Conservation (phyloP, 2,797 vertebrate genomes). For the Heliangelus exortis region DNA sequence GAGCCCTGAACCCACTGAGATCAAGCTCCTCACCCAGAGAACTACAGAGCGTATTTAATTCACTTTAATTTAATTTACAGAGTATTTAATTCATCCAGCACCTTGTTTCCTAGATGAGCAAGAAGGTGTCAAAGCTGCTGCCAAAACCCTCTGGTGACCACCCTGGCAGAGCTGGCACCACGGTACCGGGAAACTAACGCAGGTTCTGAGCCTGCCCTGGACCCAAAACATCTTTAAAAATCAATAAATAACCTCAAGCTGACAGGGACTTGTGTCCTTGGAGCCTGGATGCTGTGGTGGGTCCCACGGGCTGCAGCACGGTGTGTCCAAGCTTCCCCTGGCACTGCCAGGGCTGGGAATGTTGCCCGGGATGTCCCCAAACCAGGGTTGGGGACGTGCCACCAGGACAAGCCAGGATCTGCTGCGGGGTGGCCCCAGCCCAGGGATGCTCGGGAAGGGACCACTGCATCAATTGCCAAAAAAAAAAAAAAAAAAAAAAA, state of each 20-base stretch:
- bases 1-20: neutral
- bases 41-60: neutral
- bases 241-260: neutral
- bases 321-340: rapidly evolving
- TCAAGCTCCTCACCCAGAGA: neutral
- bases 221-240: neutral
- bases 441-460: neutral
- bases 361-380: neutral
- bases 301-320: neutral
- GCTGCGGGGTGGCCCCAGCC: neutral
- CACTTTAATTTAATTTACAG: too few species aligned
- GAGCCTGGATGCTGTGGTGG: rapidly evolving
- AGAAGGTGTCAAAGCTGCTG: neutral
- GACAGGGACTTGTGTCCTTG: rapidly evolving
- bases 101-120: neutral
- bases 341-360: neutral
- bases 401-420: too few species aligned
- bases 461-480: neutral
- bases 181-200: neutral
- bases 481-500: neutral
- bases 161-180: neutral
- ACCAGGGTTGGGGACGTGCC: neutral
- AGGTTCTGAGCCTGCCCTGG: neutral
- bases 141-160: neutral
- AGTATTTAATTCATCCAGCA: neutral